These are phyloP conservation scores for Cariama cristata DNA, from an alignment of 2,113 vertebrate genomes.

Conservation along the genomic window DNA sequence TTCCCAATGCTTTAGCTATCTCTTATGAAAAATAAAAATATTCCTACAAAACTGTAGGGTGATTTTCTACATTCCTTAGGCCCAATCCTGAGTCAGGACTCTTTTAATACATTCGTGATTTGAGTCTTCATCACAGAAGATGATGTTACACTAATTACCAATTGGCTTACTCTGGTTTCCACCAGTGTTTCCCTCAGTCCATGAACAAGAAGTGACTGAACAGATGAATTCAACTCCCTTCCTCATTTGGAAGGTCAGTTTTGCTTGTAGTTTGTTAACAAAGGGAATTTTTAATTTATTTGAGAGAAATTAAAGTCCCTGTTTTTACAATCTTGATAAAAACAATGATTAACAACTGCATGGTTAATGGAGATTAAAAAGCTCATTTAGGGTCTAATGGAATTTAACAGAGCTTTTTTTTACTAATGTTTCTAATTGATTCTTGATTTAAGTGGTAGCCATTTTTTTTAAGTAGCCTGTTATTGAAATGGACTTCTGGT, in stretches of 20 bases:
- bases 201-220: slow-evolving; percentile 5
- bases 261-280: slow-evolving; percentile 11
- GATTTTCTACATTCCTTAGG: background rate
- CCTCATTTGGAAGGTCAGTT: background rate
- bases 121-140: background rate
- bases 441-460: slow-evolving; percentile 68
- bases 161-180: background rate
- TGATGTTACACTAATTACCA: background rate
- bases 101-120: background rate
- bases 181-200: background rate
- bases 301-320: slow-evolving; percentile 52
- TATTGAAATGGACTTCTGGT: slow-evolving; percentile 49
- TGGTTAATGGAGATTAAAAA: slow-evolving; percentile 72
- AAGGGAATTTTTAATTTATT: slow-evolving; percentile 47
- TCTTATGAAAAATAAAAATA: background rate
- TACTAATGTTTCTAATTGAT: slow-evolving; percentile 76
- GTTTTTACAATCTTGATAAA: slow-evolving; percentile 63
- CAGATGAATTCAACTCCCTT: background rate
- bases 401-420: slow-evolving; percentile 58
- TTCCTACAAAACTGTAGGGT: background rate
- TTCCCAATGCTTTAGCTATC: background rate
- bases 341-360: slow-evolving; percentile 69
- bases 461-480: slow-evolving; percentile 45
- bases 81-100: background rate
- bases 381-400: slow-evolving; percentile 69